These are phyloP conservation scores for Drosophila phalerata DNA, from an alignment of 2,888 invertebrate species.

Conservation along the genomic window DNA sequence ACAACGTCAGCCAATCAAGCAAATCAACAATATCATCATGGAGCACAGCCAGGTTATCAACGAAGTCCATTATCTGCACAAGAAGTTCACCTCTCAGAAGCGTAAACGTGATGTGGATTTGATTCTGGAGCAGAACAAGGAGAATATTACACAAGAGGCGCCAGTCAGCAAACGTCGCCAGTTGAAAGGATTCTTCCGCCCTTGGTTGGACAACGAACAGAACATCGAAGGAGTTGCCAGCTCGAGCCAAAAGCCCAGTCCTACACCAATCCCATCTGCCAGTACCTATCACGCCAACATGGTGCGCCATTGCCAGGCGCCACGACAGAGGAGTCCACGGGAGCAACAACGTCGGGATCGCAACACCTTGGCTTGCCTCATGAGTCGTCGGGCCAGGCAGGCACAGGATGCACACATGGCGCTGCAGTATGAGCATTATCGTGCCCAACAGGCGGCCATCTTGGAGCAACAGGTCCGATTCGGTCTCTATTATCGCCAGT, in stretches of 20 bases:
- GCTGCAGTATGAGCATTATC: conserved; percentile 63
- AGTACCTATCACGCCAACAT: conserved; percentile 70
- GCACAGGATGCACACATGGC: conserved; percentile 60
- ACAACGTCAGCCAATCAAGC: conserved; percentile 31
- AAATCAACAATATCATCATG: conserved; percentile 15
- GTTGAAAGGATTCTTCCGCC: conserved; percentile 54
- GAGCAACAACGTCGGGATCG: conserved; percentile 81
- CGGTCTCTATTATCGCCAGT: conserved; percentile 72
- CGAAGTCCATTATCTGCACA: conserved; percentile 50
- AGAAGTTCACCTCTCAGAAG: conserved; percentile 58
- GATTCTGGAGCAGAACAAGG: conserved; percentile 40
- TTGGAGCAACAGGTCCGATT: conserved; percentile 71
- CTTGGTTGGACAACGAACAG: conserved; percentile 66
- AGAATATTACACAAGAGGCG: conserved; percentile 16
- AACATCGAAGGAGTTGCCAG: conserved; percentile 6
- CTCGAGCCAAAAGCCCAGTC: neutral
- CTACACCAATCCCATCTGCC: conserved; percentile 1
- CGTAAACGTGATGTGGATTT: conserved; percentile 54
- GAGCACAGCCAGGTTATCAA: conserved; percentile 20
- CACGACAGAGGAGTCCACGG: conserved; percentile 58
- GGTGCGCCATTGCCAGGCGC: conserved; percentile 61
- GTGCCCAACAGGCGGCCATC: conserved; percentile 52
- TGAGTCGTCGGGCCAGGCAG: conserved; percentile 68
- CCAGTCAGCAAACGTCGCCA: conserved; percentile 51
- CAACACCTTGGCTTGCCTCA: conserved; percentile 68